Evolutionary conservation across 2,888 invertebrate genomes (phyloP).

Genomic region (Coenonympha arcania): DNA sequence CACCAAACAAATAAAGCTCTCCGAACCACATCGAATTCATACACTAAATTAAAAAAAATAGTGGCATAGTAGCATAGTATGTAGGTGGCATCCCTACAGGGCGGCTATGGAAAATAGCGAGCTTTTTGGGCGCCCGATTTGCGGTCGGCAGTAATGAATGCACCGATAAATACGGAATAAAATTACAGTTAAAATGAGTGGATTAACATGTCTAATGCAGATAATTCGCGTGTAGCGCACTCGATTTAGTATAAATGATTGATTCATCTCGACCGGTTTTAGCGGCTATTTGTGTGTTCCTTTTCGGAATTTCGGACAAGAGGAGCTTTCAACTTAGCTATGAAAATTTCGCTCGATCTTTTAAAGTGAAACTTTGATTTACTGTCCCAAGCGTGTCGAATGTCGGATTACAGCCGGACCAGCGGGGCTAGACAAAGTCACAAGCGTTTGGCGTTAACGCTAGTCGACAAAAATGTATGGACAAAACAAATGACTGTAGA

Average conservation of each 20-base stretch:
- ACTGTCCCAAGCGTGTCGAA: too few relatives aligned
- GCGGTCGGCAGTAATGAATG: constrained; percentile 72
- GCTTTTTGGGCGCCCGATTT: constrained; percentile 73
- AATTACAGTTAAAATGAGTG: constrained; percentile 75
- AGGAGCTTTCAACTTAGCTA: not conserved
- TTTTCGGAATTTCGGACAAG: constrained; percentile 22
- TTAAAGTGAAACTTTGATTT: too few relatives aligned
- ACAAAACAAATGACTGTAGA: too few relatives aligned
- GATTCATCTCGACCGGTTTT: constrained; percentile 38
- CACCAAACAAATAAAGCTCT: too few relatives aligned
- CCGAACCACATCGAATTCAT: too few relatives aligned
- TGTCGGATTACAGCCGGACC: too few relatives aligned
- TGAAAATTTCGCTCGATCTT: not conserved
- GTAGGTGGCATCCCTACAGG: constrained; percentile 20
- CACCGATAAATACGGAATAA: constrained; percentile 75
- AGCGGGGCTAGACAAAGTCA: too few relatives aligned
- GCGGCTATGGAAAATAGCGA: constrained; percentile 61
- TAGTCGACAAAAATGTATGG: too few relatives aligned
- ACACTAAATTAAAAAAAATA: not conserved
- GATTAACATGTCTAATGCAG: constrained; percentile 75
- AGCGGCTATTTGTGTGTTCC: constrained; percentile 26
- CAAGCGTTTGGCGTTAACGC: too few relatives aligned
- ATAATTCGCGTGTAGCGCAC: constrained; percentile 66
- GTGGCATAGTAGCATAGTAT: not conserved
- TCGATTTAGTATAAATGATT: constrained; percentile 64